Evolutionary conservation across 2,888 invertebrate genomes (phyloP).

Genomic region (Eupithecia tripunctaria): DNA sequence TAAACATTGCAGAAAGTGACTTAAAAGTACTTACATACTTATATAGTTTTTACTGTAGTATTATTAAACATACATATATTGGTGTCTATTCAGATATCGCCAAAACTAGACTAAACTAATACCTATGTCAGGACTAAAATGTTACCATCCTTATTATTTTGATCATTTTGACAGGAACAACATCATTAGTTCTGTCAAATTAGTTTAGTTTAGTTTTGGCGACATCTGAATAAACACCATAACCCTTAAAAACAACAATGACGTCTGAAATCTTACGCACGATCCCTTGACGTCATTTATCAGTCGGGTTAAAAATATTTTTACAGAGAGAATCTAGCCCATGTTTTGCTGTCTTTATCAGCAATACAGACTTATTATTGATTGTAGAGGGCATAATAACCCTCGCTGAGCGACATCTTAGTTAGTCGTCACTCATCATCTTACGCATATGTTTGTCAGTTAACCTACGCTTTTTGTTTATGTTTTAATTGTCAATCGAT

Average conservation of each 20-base stretch:
- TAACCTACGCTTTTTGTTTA: slow-evolving; percentile 27
- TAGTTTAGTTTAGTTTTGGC: no score
- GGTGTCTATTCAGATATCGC: no score
- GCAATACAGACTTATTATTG: slow-evolving; percentile 30
- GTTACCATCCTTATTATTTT: no score
- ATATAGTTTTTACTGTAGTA: no score
- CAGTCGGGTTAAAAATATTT: slow-evolving; percentile 33
- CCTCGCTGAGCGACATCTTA: slow-evolving; percentile 35
- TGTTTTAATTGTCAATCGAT: slow-evolving; percentile 11
- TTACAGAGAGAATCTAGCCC: slow-evolving; percentile 36
- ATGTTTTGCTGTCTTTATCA: slow-evolving; percentile 53
- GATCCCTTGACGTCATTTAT: slow-evolving; percentile 51
- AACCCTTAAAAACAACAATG: slow-evolving; percentile 12
- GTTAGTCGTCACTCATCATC: slow-evolving; percentile 55
- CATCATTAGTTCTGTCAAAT: no score
- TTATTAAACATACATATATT: no score
- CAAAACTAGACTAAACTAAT: no score
- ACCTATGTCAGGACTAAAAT: no score
- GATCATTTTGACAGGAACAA: no score
- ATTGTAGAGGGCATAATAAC: slow-evolving; percentile 49
- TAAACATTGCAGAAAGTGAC: no score
- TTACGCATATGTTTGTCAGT: slow-evolving; percentile 29
- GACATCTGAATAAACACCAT: no score
- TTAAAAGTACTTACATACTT: no score
- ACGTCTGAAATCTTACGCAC: slow-evolving; percentile 5